Conservation (phyloP, 2,113 vertebrate species). For the Mormyrus iriodes region DNA sequence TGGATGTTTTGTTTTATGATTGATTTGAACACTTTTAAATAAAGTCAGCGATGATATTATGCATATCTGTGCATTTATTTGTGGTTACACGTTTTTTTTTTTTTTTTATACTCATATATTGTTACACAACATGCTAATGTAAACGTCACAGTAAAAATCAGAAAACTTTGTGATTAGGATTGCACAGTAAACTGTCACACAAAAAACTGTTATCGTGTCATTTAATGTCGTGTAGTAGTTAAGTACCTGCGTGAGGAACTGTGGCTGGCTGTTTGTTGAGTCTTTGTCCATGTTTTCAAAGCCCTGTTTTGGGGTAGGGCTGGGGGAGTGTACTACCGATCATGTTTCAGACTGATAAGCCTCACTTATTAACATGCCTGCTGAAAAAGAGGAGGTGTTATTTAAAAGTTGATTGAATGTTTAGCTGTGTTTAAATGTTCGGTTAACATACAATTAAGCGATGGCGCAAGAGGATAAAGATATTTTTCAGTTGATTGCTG, state of each 20-base stretch:
- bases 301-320: neutral
- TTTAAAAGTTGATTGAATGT: neutral
- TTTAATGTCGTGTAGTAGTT: neutral
- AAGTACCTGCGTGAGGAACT: neutral
- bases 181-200: neutral
- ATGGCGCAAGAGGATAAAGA: slow-evolving; percentile 57
- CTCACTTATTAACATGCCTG: slow-evolving; percentile 42
- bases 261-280: neutral
- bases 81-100: neutral
- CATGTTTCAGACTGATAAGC: slow-evolving; percentile 62
- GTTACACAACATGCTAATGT: neutral
- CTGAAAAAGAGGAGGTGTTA: slow-evolving; percentile 44
- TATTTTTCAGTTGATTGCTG: slow-evolving; percentile 58
- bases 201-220: neutral
- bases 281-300: neutral
- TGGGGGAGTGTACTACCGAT: slow-evolving; percentile 23
- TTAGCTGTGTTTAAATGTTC: neutral
- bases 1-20: no score
- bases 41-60: no score
- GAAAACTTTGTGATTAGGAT: neutral
- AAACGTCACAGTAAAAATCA: neutral
- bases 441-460: neutral
- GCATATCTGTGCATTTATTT: no score
- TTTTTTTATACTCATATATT: neutral
- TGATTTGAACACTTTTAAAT: no score